A percentile compares a stretch with the other conserved stretches of the same genome.
phyloP scores from a whole-genome alignment of 2,113 vertebrate genomes.

The Python bivittatus region DNA sequence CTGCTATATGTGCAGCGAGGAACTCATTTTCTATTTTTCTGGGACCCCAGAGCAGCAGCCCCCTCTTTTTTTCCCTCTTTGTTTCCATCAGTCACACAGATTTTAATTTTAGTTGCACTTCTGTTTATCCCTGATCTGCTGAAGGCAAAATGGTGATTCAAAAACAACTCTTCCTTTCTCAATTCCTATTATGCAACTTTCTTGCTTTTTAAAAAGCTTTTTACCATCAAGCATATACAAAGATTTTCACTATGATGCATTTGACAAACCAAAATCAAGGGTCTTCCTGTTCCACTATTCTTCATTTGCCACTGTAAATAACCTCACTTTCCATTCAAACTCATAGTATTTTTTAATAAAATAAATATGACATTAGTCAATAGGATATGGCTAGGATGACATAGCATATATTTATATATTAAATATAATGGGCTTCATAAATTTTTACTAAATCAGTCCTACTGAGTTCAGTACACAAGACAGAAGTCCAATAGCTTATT shows the following conservation, averaged over 20 bases:
- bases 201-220: not conserved
- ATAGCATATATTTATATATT: not conserved
- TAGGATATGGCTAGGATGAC: too few relatives aligned
- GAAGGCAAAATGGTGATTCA: not conserved
- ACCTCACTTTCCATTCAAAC: not conserved
- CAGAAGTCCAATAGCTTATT: not conserved
- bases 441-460: not conserved
- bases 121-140: not conserved
- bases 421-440: not conserved
- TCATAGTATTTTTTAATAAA: not conserved
- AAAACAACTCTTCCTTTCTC: not conserved
- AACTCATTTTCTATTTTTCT: not conserved
- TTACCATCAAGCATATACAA: not conserved
- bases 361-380: not conserved
- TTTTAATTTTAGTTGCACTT: not conserved
- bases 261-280: not conserved
- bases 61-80: not conserved
- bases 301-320: not conserved
- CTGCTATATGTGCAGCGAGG: not conserved
- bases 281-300: not conserved
- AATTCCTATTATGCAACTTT: not conserved
- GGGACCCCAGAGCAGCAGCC: not conserved
- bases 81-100: not conserved
- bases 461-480: not conserved
- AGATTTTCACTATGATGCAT: not conserved